These are phyloP conservation scores for Apamea sordens DNA, from an alignment of 2,888 invertebrate species.

Conservation along the genomic window DNA sequence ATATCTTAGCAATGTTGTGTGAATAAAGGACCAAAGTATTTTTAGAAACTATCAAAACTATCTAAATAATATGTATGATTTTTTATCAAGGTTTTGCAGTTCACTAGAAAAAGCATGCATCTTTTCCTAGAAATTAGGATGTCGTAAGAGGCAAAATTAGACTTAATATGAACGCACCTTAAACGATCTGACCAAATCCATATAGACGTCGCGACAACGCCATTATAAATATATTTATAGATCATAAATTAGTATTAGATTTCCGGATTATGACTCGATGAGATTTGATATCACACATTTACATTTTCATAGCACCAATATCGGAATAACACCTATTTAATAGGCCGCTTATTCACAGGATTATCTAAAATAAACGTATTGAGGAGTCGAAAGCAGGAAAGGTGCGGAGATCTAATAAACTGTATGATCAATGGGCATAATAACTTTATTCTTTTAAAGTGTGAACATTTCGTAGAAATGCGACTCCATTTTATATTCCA, in stretches of 20 bases:
- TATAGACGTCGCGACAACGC: slow-evolving; percentile 72
- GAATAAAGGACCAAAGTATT: background rate
- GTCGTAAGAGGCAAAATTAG: background rate
- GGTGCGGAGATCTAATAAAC: slow-evolving; percentile 58
- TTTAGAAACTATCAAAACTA: background rate
- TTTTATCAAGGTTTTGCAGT: background rate
- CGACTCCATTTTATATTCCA: slow-evolving; percentile 13
- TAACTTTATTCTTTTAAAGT: slow-evolving; percentile 42
- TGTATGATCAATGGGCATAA: slow-evolving; percentile 50
- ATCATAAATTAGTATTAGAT: slow-evolving; percentile 81
- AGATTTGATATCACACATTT: slow-evolving; percentile 80
- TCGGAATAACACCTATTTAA: slow-evolving; percentile 74
- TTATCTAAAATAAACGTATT: slow-evolving; percentile 58
- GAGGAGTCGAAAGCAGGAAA: slow-evolving; percentile 27
- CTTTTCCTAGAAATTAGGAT: background rate
- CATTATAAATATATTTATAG: slow-evolving; percentile 79
- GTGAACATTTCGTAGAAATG: slow-evolving; percentile 18
- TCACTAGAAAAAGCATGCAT: background rate
- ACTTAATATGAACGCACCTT: slow-evolving; percentile 47
- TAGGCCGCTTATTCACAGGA: slow-evolving; percentile 65
- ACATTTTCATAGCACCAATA: slow-evolving; percentile 81
- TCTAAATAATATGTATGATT: too few species aligned
- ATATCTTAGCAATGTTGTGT: background rate
- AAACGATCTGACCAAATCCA: slow-evolving; percentile 61
- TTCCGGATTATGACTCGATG: slow-evolving; percentile 79